Evolutionary conservation across 2,113 vertebrate genomes (phyloP).

Genomic region (Pimephales promelas): DNA sequence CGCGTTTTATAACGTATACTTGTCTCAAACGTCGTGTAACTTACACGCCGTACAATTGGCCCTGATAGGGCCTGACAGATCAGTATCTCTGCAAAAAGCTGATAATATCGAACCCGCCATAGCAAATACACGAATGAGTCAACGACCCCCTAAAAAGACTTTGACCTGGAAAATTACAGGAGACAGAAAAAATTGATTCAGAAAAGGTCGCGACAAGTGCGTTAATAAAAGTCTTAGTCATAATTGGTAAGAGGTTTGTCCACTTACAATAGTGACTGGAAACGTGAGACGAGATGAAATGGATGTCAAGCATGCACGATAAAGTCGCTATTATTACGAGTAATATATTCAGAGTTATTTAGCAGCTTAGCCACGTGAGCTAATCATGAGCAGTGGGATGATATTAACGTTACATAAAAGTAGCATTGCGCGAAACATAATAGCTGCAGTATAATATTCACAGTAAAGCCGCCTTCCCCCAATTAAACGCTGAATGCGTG

Average conservation of each 20-base stretch:
- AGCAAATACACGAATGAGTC: slow-evolving; percentile 23
- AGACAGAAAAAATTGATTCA: background rate
- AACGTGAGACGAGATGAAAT: background rate
- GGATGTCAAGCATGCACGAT: background rate
- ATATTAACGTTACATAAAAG: background rate
- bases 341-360: background rate
- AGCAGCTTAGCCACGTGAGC: slow-evolving; percentile 11
- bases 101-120: background rate
- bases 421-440: background rate
- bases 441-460: background rate
- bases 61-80: background rate
- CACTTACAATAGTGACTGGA: background rate
- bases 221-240: too few relatives aligned
- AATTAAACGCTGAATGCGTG: background rate
- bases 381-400: background rate
- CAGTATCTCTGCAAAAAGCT: slow-evolving; percentile 2
- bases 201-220: background rate
- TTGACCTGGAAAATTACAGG: background rate
- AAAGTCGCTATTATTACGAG: background rate
- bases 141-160: background rate
- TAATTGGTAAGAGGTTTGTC: background rate
- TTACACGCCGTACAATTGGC: background rate
- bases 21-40: background rate
- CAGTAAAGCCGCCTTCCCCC: too few relatives aligned
- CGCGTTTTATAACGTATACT: background rate